Conservation (phyloP, 2,888 invertebrate species). For the Drosophila quasianomalipes region DNA sequence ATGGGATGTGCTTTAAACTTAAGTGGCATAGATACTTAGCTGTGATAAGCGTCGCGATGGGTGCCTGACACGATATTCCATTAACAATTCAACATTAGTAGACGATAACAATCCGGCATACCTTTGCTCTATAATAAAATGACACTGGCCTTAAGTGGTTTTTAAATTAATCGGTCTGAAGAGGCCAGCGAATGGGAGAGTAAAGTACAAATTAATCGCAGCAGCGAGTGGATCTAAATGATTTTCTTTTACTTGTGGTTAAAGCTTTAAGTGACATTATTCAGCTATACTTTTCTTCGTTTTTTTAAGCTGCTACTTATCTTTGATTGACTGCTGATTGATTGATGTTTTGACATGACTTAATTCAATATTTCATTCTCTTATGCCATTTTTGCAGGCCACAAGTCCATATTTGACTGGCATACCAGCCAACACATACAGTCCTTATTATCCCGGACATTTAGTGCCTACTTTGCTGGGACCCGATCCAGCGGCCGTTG, state of each 20-base stretch:
- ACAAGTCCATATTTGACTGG: conserved; percentile 97
- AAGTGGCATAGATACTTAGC: conserved; percentile 18
- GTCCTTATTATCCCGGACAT: conserved; percentile 95
- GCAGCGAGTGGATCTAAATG: neutral
- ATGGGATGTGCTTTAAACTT: conserved; percentile 15
- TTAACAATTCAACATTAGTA: conserved; percentile 14
- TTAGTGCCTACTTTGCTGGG: conserved; percentile 96
- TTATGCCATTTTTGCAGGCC: conserved; percentile 87
- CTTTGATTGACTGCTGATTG: conserved; percentile 20
- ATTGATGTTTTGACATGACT: conserved; percentile 27
- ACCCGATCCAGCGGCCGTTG: conserved; percentile 92
- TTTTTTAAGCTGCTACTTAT: neutral
- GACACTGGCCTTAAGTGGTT: neutral
- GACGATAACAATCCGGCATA: neutral
- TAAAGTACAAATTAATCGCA: neutral
- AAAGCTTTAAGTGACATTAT: neutral
- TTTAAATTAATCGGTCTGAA: neutral
- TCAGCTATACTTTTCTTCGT: neutral
- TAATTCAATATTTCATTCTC: conserved; percentile 22
- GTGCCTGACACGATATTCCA: conserved; percentile 1
- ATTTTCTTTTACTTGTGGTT: neutral
- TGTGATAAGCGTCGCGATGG: conserved; percentile 6
- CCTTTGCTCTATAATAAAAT: neutral
- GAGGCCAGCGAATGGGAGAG: neutral
- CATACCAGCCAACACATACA: conserved; percentile 96